A percentile compares a stretch with the other conserved stretches of the same genome.
These are phyloP conservation scores for Drosophila busckii DNA, from an alignment of 1,140 invertebrate genomes.

Conservation along the genomic window DNA sequence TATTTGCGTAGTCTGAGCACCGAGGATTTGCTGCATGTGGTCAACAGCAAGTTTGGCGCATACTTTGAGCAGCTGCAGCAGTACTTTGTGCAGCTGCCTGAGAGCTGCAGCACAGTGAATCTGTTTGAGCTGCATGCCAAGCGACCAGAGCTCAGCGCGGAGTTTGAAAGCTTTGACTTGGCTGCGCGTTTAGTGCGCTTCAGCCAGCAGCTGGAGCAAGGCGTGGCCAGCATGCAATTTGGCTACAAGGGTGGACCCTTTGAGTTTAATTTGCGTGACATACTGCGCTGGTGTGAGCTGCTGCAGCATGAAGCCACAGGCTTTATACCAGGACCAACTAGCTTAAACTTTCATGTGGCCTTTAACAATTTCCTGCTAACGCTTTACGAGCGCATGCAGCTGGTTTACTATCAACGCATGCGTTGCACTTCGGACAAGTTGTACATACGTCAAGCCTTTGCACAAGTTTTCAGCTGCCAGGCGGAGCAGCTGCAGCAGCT, in stretches of 20 bases:
- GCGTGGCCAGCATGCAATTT: slow-evolving; percentile 83
- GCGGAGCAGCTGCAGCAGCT: slow-evolving; percentile 50
- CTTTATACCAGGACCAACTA: slow-evolving; percentile 8
- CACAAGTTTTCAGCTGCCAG: slow-evolving; percentile 60
- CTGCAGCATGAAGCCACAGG: slow-evolving; percentile 57
- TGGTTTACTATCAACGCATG: slow-evolving; percentile 78
- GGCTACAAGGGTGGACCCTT: slow-evolving; percentile 91
- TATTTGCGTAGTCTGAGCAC: slow-evolving; percentile 90
- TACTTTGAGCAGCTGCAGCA: slow-evolving; percentile 47
- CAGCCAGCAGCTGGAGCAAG: slow-evolving; percentile 85
- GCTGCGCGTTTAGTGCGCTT: slow-evolving; percentile 89
- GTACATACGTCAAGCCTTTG: slow-evolving; percentile 66
- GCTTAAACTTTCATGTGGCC: slow-evolving; percentile 7
- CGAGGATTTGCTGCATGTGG: slow-evolving; percentile 84
- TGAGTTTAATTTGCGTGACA: slow-evolving; percentile 98
- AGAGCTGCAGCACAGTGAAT: too few relatives aligned
- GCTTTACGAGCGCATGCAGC: slow-evolving; percentile 75
- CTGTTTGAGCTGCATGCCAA: slow-evolving; percentile 55
- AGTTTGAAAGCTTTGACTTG: slow-evolving; percentile 77
- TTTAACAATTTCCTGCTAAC: slow-evolving; percentile 61
- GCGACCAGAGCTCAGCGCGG: neutral
- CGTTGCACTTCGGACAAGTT: slow-evolving; percentile 67
- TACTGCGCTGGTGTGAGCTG: slow-evolving; percentile 93
- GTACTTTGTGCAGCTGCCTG: slow-evolving; percentile 34
- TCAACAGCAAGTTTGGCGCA: slow-evolving; percentile 54